Percentiles rank a stretch among this genome's conserved stretches.
phyloP scores from a whole-genome alignment of 2,113 vertebrate genomes.

The Saccopteryx leptura region DNA sequence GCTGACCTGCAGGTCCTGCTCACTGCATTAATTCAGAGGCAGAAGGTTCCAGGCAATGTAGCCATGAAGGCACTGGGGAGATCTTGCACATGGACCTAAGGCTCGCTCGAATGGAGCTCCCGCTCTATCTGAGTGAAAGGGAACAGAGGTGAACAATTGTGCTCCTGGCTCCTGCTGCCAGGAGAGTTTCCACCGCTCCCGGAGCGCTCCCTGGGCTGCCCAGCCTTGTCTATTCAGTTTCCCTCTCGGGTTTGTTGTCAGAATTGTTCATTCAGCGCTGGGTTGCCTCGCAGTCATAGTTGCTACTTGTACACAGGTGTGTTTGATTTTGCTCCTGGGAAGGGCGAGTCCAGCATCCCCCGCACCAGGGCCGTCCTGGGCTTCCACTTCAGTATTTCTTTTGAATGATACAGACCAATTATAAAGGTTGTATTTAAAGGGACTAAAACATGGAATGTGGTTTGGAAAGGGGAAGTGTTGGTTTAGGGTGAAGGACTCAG shows the following conservation, averaged over 20 bases:
- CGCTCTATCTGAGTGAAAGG: not conserved
- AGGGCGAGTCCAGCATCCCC: not conserved
- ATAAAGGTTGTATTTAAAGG: not conserved
- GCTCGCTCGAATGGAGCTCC: too few species aligned
- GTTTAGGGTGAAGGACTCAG: slow-evolving; percentile 1
- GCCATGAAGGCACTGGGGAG: too few species aligned
- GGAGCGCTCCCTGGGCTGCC: too few species aligned
- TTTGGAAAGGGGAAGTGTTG: not conserved
- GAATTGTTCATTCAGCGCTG: not conserved
- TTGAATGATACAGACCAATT: not conserved
- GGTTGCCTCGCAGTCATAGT: not conserved
- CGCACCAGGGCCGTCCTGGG: not conserved
- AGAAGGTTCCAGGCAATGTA: not conserved
- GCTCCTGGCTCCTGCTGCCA: not conserved
- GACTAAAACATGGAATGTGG: not conserved
- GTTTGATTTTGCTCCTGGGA: not conserved
- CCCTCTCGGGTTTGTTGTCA: not conserved
- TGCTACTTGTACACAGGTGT: too few species aligned
- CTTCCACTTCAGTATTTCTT: not conserved
- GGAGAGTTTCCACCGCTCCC: not conserved
- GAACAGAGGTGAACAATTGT: not conserved
- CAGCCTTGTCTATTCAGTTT: not conserved
- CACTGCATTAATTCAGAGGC: too few species aligned
- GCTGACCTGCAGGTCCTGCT: not conserved
- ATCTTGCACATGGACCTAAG: too few species aligned